Evolutionary conservation across 2,888 invertebrate genomes (phyloP).

Genomic region (Fissipunctia ypsillon): DNA sequence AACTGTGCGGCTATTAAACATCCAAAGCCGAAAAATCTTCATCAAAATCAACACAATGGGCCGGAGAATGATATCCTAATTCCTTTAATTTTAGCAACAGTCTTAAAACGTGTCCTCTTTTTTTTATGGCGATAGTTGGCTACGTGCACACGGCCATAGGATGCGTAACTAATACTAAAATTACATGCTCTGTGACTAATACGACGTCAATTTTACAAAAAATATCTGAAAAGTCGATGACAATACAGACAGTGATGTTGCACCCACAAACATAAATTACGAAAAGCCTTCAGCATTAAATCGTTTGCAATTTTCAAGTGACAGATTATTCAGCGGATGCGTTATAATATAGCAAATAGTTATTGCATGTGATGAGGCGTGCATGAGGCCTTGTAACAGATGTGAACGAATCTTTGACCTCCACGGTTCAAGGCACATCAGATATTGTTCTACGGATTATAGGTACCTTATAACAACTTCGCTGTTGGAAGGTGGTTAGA

Average conservation of each 20-base stretch:
- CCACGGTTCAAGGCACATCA: constrained; percentile 61
- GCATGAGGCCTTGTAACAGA: constrained; percentile 74
- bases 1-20: too few relatives aligned
- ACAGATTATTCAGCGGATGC: constrained; percentile 61
- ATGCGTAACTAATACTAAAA: too few relatives aligned
- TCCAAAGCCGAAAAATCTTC: too few relatives aligned
- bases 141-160: background rate
- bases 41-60: too few relatives aligned
- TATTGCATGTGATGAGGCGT: constrained; percentile 49
- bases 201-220: background rate
- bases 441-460: background rate
- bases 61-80: too few relatives aligned
- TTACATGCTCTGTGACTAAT: too few relatives aligned
- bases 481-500: background rate
- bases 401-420: constrained; percentile 66
- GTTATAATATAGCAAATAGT: constrained; percentile 31
- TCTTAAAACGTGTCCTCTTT: too few relatives aligned
- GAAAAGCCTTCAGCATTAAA: constrained; percentile 35
- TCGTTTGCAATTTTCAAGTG: constrained; percentile 42
- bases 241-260: constrained; percentile 7
- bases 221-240: background rate
- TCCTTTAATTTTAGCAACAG: too few relatives aligned
- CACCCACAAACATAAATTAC: constrained; percentile 24
- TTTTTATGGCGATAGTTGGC: background rate
- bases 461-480: background rate